Conservation (phyloP, 2,797 vertebrate genomes). For the Triplophysa yarkandensis region DNA sequence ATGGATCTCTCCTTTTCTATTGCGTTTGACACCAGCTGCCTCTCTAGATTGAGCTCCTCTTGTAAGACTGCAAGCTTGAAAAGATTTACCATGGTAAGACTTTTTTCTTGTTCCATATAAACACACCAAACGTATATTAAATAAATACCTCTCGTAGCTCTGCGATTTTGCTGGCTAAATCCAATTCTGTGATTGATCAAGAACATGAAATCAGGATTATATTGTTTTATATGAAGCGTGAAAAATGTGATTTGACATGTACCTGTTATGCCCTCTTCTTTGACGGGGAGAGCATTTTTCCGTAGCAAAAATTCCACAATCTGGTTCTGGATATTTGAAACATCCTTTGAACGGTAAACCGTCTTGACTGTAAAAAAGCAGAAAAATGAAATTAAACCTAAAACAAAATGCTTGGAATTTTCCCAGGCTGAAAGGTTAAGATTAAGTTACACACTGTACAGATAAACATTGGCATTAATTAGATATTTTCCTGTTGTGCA, state of each 20-base stretch:
- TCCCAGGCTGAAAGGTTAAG: background rate
- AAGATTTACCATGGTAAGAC: slow-evolving; percentile 33
- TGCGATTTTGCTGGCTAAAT: slow-evolving; percentile 66
- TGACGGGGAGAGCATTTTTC: slow-evolving; percentile 65
- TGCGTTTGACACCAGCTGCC: slow-evolving; percentile 64
- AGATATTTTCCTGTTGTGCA: too few species aligned
- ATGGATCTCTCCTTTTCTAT: slow-evolving; percentile 64
- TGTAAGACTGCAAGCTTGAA: slow-evolving; percentile 68
- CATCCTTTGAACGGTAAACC: slow-evolving; percentile 64
- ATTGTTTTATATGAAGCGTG: background rate
- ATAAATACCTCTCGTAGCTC: slow-evolving; percentile 71
- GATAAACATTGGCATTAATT: too few species aligned
- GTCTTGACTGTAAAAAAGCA: slow-evolving; percentile 66
- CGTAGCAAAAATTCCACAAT: slow-evolving; percentile 71
- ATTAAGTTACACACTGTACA: background rate
- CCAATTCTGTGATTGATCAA: slow-evolving; percentile 62
- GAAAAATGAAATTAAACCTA: too few species aligned
- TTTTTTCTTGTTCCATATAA: background rate
- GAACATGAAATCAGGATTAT: background rate
- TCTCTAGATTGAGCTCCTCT: slow-evolving; percentile 69
- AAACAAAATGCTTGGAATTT: background rate
- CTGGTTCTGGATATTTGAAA: slow-evolving; percentile 68
- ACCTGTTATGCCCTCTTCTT: slow-evolving; percentile 68
- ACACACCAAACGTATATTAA: background rate
- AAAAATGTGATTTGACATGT: slow-evolving; percentile 38